These are phyloP conservation scores for Eulemur coronatus DNA, from an alignment of 2,797 vertebrate genomes.

Conservation along the genomic window DNA sequence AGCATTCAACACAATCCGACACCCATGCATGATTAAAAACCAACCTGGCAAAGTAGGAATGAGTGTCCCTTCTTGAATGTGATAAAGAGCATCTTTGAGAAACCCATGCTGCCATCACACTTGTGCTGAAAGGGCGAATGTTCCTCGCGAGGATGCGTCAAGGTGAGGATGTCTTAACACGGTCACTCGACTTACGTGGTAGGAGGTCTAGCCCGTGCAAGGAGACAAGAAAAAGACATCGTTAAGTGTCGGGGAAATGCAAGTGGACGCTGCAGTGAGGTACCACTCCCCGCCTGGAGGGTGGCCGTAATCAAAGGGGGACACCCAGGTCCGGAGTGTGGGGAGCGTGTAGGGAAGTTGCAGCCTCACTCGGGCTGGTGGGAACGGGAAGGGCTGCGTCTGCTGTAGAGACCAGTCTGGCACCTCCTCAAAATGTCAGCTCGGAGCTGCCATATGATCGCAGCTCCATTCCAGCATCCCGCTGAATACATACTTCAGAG, in stretches of 20 bases:
- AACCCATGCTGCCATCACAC: neutral
- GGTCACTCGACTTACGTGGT: no score
- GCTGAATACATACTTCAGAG: neutral
- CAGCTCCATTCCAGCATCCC: no score
- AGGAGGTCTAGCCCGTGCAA: neutral
- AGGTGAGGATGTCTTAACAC: neutral
- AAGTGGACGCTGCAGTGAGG: neutral
- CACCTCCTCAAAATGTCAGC: neutral
- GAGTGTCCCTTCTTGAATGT: neutral
- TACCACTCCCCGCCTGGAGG: rapidly evolving
- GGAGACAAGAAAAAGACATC: neutral
- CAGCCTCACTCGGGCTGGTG: neutral
- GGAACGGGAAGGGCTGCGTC: neutral
- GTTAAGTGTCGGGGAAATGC: neutral
- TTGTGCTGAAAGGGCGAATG: neutral
- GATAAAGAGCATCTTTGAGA: neutral
- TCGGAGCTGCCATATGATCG: neutral
- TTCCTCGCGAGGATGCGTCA: rapidly evolving
- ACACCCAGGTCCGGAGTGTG: no score
- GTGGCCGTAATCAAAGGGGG: neutral
- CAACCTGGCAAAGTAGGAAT: neutral
- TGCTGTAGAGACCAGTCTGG: neutral
- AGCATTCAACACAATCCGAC: neutral
- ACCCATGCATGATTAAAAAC: neutral
- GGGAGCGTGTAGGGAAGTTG: rapidly evolving